A percentile compares a stretch with the other conserved stretches of the same genome.
Evolutionary conservation across 2,797 vertebrate species (phyloP).

Genomic region (Artibeus jamaicensis): DNA sequence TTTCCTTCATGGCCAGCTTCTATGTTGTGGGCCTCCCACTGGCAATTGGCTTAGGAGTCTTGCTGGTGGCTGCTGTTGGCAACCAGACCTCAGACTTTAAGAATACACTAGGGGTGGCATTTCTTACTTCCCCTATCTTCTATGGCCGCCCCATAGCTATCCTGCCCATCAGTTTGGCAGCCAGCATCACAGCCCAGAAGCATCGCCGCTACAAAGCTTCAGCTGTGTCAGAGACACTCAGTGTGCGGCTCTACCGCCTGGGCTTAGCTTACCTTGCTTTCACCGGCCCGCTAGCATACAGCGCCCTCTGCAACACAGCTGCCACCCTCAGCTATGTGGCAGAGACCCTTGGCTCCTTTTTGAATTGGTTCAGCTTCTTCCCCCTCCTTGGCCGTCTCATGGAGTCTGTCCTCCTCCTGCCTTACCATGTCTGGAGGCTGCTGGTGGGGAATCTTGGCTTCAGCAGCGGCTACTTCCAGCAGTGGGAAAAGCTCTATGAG

Average conservation of each 20-base stretch:
- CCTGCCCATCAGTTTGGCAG: constrained; percentile 90
- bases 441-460: constrained; percentile 84
- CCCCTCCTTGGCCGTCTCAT: constrained; percentile 85
- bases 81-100: constrained; percentile 88
- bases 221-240: constrained; percentile 52
- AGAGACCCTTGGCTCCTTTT: constrained; percentile 86
- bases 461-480: constrained; percentile 74
- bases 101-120: constrained; percentile 85
- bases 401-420: constrained; percentile 88
- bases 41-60: constrained; percentile 89
- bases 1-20: constrained; percentile 88
- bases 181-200: constrained; percentile 86
- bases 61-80: constrained; percentile 89
- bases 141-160: constrained; percentile 89
- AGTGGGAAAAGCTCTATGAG: constrained; percentile 86
- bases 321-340: constrained; percentile 87
- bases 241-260: constrained; percentile 87
- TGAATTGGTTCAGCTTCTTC: constrained; percentile 89
- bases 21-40: constrained; percentile 89
- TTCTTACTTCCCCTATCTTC: constrained; percentile 90
- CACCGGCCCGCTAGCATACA: constrained; percentile 87
- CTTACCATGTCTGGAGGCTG: constrained; percentile 83
- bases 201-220: constrained; percentile 83
- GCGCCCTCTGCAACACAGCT: constrained; percentile 88
- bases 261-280: constrained; percentile 90